Conservation (phyloP, 2,797 vertebrate species). For the Nannoperca australis region DNA sequence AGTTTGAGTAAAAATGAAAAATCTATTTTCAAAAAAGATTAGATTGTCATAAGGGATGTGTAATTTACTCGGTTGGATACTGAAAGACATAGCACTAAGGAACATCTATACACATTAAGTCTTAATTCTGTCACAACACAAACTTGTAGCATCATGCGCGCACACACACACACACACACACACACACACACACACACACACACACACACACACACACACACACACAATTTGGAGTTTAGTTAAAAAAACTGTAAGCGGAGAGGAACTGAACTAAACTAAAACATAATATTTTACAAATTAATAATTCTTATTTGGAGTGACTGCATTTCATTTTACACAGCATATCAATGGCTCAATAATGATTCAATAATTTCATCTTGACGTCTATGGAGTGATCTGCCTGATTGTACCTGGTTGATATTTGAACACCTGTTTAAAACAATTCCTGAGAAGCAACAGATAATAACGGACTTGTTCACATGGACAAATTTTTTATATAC, state of each 20-base stretch:
- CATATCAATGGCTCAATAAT: neutral
- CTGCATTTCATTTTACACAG: slow-evolving; percentile 10
- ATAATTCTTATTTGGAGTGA: slow-evolving; percentile 5
- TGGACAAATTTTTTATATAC: slow-evolving; percentile 8
- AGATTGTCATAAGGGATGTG: neutral
- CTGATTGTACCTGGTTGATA: neutral
- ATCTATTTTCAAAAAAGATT: neutral
- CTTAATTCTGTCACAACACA: neutral
- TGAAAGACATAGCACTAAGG: neutral
- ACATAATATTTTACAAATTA: neutral
- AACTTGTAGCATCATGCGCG: neutral
- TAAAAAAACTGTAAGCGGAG: neutral
- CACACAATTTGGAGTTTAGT: neutral
- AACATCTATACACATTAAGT: neutral
- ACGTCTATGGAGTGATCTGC: neutral
- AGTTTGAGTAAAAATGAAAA: neutral
- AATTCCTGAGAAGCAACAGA: neutral
- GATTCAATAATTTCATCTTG: neutral
- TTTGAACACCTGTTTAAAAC: slow-evolving; percentile 8
- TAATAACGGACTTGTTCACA: slow-evolving; percentile 12
- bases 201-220: neutral
- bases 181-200: neutral
- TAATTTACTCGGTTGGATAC: neutral
- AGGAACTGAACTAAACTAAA: neutral
- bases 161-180: neutral